Base-by-base conservation (phyloP, 2,797 vertebrate species). In the Aphelocoma californica region DNA sequence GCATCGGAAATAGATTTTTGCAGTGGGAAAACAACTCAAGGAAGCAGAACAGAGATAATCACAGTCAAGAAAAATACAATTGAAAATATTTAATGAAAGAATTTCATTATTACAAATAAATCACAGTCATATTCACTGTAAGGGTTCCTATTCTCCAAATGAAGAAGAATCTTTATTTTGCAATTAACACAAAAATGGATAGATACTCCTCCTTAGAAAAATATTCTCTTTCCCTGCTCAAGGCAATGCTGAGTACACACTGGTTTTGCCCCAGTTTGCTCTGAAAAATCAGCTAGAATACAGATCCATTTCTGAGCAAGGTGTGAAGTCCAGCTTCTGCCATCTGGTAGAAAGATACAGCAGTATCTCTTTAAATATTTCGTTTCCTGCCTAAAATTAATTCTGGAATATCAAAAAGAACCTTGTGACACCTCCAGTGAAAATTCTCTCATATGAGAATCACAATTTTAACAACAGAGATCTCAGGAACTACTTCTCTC, bases 401-500 rank as follows among this genome's bases (percentile, higher is more conserved):
- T 84, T 81, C 54, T 91, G 80, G 85, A 89, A 95, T 83, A 94
- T 56, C 58, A 94, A 67, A 81, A 96, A 95, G 75, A 88, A 92
- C 47, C 80, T 90, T 78, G 58, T 92, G 90, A 96, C 92, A 97
- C 67, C 78, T 96, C 45, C 45, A 90, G 38, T 83, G 82, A 91
- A 98, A 97, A 91, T 64, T 56, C 81, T 92, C 75, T 95, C 72
- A 85, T 86, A 95, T 24, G 85, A 85, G 95, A 97, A 85, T 71
- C 92, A 95, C 85, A 89, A 83, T 96, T 97, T 96, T 96, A 98
- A 98, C 95, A 97, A 97, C 95, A 97, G 96, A 97, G 90, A 97
- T 97, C 96, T 97, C 97, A 96, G 97, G 97, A 98, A 97, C 97
- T 93, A 96, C 96, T 96, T 94, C 92, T 97, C 95, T 92, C 95